phyloP scores from a whole-genome alignment of 2,888 invertebrate species.

The Tineola bisselliella region DNA sequence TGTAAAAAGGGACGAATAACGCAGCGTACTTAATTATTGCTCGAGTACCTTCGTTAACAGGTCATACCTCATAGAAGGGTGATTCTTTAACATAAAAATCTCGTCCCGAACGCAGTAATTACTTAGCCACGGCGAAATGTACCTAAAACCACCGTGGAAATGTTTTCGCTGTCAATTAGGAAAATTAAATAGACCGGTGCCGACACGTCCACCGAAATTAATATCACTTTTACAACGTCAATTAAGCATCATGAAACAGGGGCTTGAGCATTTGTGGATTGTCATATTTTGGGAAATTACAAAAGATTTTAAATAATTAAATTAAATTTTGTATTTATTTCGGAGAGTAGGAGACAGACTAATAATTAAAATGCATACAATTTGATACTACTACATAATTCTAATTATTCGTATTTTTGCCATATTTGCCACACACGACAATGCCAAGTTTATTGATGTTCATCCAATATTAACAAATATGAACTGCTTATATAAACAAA shows the following conservation, averaged over 20 bases:
- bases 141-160: slow-evolving; percentile 25
- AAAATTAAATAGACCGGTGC: slow-evolving; percentile 52
- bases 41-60: slow-evolving; percentile 36
- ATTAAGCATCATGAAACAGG: slow-evolving; percentile 26
- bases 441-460: no score
- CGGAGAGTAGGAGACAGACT: no score
- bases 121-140: slow-evolving; percentile 26
- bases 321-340: not conserved
- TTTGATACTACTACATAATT: no score
- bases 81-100: slow-evolving; percentile 28
- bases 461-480: no score
- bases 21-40: slow-evolving; percentile 30
- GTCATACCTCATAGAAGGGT: slow-evolving; percentile 14
- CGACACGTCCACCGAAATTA: slow-evolving; percentile 42
- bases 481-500: no score
- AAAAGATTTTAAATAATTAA: not conserved
- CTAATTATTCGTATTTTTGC: no score
- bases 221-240: slow-evolving; percentile 42
- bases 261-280: not conserved
- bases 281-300: not conserved
- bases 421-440: no score
- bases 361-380: no score
- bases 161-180: slow-evolving; percentile 51
- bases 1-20: slow-evolving; percentile 15
- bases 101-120: slow-evolving; percentile 32